Conservation (phyloP, 2,888 invertebrate species). For the Eupithecia exiguata region DNA sequence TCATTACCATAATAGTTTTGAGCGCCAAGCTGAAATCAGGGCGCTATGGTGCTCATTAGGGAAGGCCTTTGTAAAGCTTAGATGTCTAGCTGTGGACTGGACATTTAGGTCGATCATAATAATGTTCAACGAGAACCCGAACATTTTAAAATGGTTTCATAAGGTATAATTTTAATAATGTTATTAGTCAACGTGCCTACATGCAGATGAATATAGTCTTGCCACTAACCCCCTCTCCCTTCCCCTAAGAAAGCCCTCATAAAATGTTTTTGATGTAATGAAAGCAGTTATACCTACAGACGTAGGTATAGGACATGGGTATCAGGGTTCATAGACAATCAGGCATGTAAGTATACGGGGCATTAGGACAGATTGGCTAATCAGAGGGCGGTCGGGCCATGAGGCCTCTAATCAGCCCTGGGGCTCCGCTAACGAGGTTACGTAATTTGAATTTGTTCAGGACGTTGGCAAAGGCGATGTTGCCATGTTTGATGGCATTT, state of each 20-base stretch:
- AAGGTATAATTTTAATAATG: not conserved
- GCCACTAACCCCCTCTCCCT: not conserved
- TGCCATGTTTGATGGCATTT: conserved; percentile 4
- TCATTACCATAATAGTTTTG: not conserved
- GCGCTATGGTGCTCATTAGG: too few species aligned
- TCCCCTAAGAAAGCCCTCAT: not conserved
- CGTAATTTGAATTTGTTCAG: conserved; percentile 43
- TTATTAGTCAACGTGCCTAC: not conserved
- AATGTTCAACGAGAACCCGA: not conserved
- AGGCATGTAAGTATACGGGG: conserved; percentile 12
- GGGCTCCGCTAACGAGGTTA: conserved; percentile 39
- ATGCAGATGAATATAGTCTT: not conserved
- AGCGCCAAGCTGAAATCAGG: too few species aligned
- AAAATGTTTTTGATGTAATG: not conserved
- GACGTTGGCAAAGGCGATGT: conserved; percentile 22
- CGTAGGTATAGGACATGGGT: not conserved
- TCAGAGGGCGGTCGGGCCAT: conserved; percentile 35
- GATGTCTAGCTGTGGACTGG: too few species aligned
- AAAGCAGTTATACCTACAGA: not conserved
- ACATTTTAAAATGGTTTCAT: not conserved
- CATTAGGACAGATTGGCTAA: conserved; percentile 33
- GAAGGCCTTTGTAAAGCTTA: too few species aligned
- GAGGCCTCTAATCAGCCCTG: conserved; percentile 42
- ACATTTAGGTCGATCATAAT: too few species aligned
- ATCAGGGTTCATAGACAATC: conserved; percentile 17